These are phyloP conservation scores for Microplitis demolitor DNA, from an alignment of 1,140 invertebrate species.

Conservation along the genomic window DNA sequence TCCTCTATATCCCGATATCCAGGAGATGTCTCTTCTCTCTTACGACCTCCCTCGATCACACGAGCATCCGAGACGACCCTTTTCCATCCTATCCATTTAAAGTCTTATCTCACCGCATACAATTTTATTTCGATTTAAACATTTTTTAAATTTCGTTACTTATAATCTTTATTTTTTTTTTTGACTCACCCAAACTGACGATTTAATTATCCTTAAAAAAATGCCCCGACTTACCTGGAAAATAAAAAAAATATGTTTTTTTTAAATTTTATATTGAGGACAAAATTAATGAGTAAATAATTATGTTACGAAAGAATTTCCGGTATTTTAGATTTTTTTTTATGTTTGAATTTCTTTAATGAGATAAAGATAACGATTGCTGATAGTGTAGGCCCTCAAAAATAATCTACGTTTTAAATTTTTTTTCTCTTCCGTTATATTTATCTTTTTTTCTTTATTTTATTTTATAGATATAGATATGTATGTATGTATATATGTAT, in stretches of 20 bases:
- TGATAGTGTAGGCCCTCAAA: not conserved
- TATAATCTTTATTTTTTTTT: not conserved
- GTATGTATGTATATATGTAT: no score
- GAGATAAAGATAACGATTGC: not conserved
- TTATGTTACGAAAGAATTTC: slow-evolving; percentile 1
- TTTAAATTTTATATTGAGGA: not conserved
- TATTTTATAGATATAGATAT: not conserved
- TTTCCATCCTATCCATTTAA: slow-evolving; percentile 15
- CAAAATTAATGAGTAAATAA: slow-evolving; percentile 2
- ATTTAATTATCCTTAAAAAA: not conserved
- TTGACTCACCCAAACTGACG: not conserved
- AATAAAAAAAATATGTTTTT: not conserved
- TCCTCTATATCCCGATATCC: not conserved
- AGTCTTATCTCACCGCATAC: slow-evolving; percentile 11
- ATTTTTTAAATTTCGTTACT: not conserved
- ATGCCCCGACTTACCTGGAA: slow-evolving; percentile 30
- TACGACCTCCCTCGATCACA: not conserved
- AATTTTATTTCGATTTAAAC: not conserved
- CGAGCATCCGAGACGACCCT: not conserved
- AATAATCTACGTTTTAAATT: not conserved
- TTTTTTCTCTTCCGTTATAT: not conserved
- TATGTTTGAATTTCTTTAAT: not conserved
- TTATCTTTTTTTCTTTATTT: not conserved
- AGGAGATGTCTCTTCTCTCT: not conserved
- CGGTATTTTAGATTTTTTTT: slow-evolving; percentile 1